Base-by-base conservation (phyloP, 2,113 vertebrate genomes). In the Xiphophorus couchianus region DNA sequence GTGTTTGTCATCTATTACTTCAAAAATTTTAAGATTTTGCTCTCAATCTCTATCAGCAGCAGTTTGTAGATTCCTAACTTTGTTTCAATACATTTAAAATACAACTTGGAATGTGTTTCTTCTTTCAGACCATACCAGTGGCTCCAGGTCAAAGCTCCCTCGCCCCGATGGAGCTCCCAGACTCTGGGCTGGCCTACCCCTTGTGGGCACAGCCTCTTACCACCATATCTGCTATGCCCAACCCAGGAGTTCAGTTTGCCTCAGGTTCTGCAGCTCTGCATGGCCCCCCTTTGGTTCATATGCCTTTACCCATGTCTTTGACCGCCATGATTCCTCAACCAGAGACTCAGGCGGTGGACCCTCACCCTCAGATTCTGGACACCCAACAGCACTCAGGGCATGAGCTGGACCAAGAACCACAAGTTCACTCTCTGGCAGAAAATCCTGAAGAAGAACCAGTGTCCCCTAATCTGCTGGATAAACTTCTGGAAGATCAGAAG, bases 141-240 rank as follows among this genome's bases (percentile, higher is more conserved):
- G 92, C 93, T 29, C 71, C 88, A 0, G 60, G 94, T 0, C 88
- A 94, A 0, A 48, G 93, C 1, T 73, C 91, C 27, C 81, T 97
- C 67, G 93, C 97, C 0, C 96, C 94, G 71, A 87, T 97, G 67
- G 98, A 99, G 69, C 87, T 93, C 63, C 84, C 92, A 0, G 97
- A 98, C 61, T 94, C 95, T 0, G 95, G 96, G 1, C 74, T 98
- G 71, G 85, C 96, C 0, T 98, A 97, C 71, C 95, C 98, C 61
- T 96, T 97, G 0, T 98, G 97, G 98, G 93, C 95, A 76, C 97
- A 97, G 74, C 95, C 96, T 1, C 92, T 99, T 61, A 87, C 97
- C 1, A 92, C 96, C 0, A 85, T 98, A 79, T 95, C 97, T 0
- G 51, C 91, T 35, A 66, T 90, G 74, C 51, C 89, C 12, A 89